Conservation (phyloP, 2,888 invertebrate species). For the Hipparchia sbordonii region DNA sequence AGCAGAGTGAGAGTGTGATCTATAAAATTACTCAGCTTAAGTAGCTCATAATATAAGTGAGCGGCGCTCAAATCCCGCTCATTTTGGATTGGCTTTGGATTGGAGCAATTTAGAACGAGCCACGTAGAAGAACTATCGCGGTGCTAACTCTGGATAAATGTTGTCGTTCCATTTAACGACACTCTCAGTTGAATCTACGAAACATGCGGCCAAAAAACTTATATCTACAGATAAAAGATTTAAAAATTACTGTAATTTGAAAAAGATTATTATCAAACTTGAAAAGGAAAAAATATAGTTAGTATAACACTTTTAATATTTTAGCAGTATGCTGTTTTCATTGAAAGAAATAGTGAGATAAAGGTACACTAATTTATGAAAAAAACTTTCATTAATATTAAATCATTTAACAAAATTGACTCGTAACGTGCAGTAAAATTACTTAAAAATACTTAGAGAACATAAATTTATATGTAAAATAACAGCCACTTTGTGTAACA, state of each 20-base stretch:
- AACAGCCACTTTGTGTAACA: no score
- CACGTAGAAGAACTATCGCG: constrained; percentile 38
- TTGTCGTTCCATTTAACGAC: constrained; percentile 68
- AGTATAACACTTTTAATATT: no score
- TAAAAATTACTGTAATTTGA: neutral
- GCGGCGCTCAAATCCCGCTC: constrained; percentile 4
- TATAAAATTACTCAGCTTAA: neutral
- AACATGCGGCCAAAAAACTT: constrained; percentile 6
- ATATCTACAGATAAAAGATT: neutral
- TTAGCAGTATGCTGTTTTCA: no score
- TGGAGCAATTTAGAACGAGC: constrained; percentile 39
- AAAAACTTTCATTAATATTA: no score
- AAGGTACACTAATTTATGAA: no score
- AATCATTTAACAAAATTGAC: no score
- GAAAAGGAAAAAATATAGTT: no score
- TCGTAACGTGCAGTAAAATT: no score
- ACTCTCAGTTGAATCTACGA: constrained; percentile 62
- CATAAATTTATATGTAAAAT: no score
- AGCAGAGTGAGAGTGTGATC: no score
- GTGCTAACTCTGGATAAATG: constrained; percentile 63
- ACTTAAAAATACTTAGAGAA: no score
- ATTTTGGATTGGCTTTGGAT: constrained; percentile 36
- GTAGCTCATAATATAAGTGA: constrained; percentile 7
- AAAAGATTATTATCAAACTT: neutral
- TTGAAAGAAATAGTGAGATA: no score